These are phyloP conservation scores for Phoenicopterus ruber DNA, from an alignment of 2,113 vertebrate species.

Conservation along the genomic window DNA sequence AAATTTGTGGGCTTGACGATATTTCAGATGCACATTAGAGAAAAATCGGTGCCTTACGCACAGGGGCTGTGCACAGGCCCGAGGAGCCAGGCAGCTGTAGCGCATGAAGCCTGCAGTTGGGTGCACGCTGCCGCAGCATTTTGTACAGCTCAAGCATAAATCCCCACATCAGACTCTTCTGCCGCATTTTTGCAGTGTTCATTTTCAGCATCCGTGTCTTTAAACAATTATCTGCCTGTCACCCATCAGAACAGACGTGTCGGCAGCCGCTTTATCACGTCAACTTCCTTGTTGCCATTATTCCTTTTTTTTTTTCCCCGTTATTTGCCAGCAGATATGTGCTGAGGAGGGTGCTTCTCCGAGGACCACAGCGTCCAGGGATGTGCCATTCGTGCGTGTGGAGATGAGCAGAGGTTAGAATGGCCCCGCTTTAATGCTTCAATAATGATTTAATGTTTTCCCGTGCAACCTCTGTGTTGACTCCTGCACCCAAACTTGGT, in stretches of 20 bases:
- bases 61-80: not conserved
- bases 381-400: rapidly evolving
- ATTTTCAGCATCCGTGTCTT: rapidly evolving
- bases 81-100: not conserved
- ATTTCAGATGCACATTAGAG: rapidly evolving
- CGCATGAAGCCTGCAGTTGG: rapidly evolving
- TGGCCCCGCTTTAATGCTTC: rapidly evolving
- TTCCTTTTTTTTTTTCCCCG: not conserved
- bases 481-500: not conserved
- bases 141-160: not conserved
- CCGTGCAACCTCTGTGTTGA: rapidly evolving
- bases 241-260: rapidly evolving
- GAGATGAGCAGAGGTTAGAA: not conserved
- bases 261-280: not conserved
- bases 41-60: not conserved
- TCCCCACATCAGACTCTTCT: not conserved
- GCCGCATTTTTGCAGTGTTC: not conserved
- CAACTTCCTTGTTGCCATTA: rapidly evolving
- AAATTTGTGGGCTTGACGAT: not conserved
- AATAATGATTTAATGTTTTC: not conserved
- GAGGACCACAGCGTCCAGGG: rapidly evolving
- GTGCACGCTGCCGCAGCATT: rapidly evolving
- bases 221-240: rapidly evolving
- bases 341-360: not conserved
- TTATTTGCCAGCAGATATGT: not conserved